These are phyloP conservation scores for Saturnia pavonia DNA, from an alignment of 2,888 invertebrate species.

Conservation along the genomic window DNA sequence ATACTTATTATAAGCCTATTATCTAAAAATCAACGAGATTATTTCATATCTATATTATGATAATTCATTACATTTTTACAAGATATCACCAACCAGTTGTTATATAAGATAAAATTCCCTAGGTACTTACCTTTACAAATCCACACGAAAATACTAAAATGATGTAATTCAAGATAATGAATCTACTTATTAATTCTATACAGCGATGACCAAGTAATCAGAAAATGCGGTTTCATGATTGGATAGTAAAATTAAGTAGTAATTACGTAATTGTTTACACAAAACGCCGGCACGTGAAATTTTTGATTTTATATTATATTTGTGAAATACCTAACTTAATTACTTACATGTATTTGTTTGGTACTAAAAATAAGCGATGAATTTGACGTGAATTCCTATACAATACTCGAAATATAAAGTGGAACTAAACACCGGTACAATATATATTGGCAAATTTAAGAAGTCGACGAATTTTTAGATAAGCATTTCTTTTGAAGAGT, in stretches of 20 bases:
- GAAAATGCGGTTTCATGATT: conserved; percentile 6
- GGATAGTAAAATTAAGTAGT: background rate
- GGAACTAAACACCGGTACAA: background rate
- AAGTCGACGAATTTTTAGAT: background rate
- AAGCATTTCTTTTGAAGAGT: background rate
- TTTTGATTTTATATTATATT: conserved; percentile 11
- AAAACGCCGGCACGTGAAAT: conserved; percentile 33
- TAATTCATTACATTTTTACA: background rate
- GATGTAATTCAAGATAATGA: conserved; percentile 2
- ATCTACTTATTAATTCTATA: background rate
- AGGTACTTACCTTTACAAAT: conserved; percentile 1
- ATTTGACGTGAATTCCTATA: background rate
- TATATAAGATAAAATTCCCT: background rate
- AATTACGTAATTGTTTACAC: conserved; percentile 31
- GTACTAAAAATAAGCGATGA: background rate
- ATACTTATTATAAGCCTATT: conserved; percentile 14
- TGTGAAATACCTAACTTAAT: conserved; percentile 6
- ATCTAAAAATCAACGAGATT: background rate
- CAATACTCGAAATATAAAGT: background rate
- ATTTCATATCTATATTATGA: conserved; percentile 5
- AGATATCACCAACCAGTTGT: background rate
- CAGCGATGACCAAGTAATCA: background rate
- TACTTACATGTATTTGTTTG: conserved; percentile 31
- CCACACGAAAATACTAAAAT: conserved; percentile 2
- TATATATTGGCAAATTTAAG: background rate